Conservation (phyloP, 2,797 vertebrate genomes). For the Sarcoramphus papa region DNA sequence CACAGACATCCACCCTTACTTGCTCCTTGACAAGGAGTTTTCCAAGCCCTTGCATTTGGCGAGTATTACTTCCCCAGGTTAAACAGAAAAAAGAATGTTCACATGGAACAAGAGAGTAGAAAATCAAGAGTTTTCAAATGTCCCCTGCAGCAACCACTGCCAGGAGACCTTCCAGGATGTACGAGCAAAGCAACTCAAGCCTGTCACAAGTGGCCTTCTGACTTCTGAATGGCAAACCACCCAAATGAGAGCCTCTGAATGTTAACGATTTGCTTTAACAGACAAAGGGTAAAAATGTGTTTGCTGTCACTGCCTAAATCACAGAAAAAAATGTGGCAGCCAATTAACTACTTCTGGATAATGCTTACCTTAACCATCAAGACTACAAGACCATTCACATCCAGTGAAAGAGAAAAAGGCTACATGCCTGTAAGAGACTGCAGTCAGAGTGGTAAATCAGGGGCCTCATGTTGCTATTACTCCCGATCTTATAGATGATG, state of each 20-base stretch:
- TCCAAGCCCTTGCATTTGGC: neutral
- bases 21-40: neutral
- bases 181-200: neutral
- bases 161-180: neutral
- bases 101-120: neutral
- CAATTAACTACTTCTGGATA: neutral
- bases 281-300: neutral
- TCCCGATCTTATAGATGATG: neutral
- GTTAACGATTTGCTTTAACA: neutral
- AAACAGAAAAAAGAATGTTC: neutral
- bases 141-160: neutral
- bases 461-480: neutral
- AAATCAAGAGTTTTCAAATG: neutral
- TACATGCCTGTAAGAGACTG: neutral
- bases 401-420: neutral
- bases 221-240: neutral
- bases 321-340: neutral
- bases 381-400: neutral
- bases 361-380: neutral
- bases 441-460: neutral
- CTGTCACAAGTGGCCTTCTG: neutral
- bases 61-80: neutral
- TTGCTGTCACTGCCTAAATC: neutral
- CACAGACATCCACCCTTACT: neutral
- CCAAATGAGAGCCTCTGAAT: neutral